Percentiles rank a stretch among this genome's conserved stretches.
Evolutionary conservation across 2,113 vertebrate species (phyloP).

Genomic region (Clupea harengus): DNA sequence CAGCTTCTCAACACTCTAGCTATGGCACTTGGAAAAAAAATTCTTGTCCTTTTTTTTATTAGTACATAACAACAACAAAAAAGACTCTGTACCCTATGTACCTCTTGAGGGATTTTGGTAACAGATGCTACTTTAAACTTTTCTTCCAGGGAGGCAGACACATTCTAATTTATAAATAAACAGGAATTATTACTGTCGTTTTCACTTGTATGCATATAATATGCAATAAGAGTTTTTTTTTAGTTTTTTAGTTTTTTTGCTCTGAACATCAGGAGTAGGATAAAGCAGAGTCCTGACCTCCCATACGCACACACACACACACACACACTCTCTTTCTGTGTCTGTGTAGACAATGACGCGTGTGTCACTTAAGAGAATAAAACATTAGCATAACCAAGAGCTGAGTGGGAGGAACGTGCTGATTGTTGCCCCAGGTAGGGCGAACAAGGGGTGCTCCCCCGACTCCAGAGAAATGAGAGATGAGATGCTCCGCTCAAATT

Average conservation of each 20-base stretch:
- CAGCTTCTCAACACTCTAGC: conserved; percentile 59
- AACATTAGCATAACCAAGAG: background rate
- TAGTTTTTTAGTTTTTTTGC: background rate
- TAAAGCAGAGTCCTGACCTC: background rate
- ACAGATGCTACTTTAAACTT: conserved; percentile 71
- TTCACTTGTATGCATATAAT: background rate
- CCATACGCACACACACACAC: conserved; percentile 18
- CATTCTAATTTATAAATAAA: conserved; percentile 73
- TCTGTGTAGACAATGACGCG: background rate
- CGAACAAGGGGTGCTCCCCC: background rate
- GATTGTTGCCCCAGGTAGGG: background rate
- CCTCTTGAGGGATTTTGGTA: conserved; percentile 60
- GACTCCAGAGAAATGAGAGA: conserved; percentile 3
- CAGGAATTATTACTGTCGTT: background rate
- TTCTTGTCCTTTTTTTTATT: conserved; percentile 52
- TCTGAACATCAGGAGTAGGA: background rate
- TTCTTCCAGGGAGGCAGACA: conserved; percentile 63
- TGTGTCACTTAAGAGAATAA: background rate
- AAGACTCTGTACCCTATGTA: conserved; percentile 50
- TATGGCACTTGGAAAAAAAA: conserved; percentile 76
- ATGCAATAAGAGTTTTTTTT: background rate
- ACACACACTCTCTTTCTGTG: background rate
- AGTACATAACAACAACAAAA: conserved; percentile 58
- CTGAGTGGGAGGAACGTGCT: background rate
- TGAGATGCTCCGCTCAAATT: background rate